phyloP scores from a whole-genome alignment of 2,888 invertebrate genomes.

The Zygogramma bicolorata region DNA sequence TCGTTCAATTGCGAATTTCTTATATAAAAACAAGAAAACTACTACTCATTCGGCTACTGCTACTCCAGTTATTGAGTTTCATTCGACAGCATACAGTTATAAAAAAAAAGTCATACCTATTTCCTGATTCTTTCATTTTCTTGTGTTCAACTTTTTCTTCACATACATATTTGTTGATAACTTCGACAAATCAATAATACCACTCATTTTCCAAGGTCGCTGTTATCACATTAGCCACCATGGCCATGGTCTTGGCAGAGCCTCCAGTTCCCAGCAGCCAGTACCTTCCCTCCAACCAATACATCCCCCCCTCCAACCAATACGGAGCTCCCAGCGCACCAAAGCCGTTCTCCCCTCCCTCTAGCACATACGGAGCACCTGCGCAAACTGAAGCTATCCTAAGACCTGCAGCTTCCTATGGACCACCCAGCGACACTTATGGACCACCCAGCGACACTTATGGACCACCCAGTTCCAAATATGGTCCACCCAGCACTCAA shows the following conservation, averaged over 20 bases:
- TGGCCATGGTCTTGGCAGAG: conserved; percentile 60
- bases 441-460: conserved; percentile 45
- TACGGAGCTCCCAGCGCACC: conserved; percentile 56
- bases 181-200: too few species aligned
- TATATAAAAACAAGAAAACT: too few species aligned
- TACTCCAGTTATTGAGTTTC: too few species aligned
- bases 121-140: too few species aligned
- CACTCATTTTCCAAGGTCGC: conserved; percentile 49
- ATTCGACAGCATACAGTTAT: too few species aligned
- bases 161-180: too few species aligned
- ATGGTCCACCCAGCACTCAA: conserved; percentile 46
- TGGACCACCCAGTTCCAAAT: conserved; percentile 45
- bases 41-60: too few species aligned
- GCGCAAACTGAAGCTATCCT: conserved; percentile 42
- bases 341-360: conserved; percentile 53
- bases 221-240: conserved; percentile 51
- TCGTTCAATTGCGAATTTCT: too few species aligned
- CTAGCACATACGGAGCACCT: conserved; percentile 55
- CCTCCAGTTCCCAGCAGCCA: conserved; percentile 62
- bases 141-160: too few species aligned
- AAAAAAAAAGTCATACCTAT: too few species aligned
- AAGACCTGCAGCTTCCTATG: conserved; percentile 49
- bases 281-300: conserved; percentile 60
- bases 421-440: conserved; percentile 50
- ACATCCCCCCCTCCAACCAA: conserved; percentile 52